phyloP scores from a whole-genome alignment of 2,888 invertebrate genomes.

The Diplazon laetatorius region DNA sequence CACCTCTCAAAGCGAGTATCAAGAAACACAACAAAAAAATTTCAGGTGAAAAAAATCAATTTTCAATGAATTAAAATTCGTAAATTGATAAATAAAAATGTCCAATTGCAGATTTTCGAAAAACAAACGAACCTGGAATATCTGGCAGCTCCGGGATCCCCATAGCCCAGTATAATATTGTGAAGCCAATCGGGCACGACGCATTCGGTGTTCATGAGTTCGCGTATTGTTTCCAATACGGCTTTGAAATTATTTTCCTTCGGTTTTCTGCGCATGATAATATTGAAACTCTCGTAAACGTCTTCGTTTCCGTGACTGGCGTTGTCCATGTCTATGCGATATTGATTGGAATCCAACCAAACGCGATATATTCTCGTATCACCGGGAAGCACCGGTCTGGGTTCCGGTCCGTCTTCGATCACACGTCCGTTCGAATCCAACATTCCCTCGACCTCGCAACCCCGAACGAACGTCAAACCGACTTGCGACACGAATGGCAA shows the following conservation, averaged over 20 bases:
- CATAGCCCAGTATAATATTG: conserved; percentile 98
- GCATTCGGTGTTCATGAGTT: conserved; percentile 99
- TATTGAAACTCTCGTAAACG: conserved; percentile 96
- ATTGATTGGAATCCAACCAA: conserved; percentile 98
- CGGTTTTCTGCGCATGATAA: conserved; percentile 98
- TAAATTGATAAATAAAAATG: neutral
- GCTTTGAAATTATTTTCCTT: conserved; percentile 99
- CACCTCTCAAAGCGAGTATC: too few relatives aligned
- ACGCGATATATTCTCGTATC: conserved; percentile 96
- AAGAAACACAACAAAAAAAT: too few relatives aligned
- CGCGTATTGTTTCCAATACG: conserved; percentile 98
- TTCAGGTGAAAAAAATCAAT: too few relatives aligned
- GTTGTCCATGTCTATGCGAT: conserved; percentile 94
- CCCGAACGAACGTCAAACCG: conserved; percentile 95
- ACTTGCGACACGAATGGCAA: conserved; percentile 96
- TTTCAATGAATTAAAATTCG: too few relatives aligned
- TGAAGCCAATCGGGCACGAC: conserved; percentile 98
- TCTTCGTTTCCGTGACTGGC: conserved; percentile 92
- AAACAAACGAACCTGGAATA: conserved; percentile 89
- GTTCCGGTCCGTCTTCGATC: conserved; percentile 97
- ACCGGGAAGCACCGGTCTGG: conserved; percentile 92
- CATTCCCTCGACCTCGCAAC: conserved; percentile 99
- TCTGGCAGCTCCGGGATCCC: conserved; percentile 98
- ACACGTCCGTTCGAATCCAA: conserved; percentile 96
- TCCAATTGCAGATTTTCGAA: neutral